Percentiles rank a stretch among this genome's conserved stretches.
Evolutionary conservation across 2,888 invertebrate species (phyloP).

Genomic region (Autographa gamma): DNA sequence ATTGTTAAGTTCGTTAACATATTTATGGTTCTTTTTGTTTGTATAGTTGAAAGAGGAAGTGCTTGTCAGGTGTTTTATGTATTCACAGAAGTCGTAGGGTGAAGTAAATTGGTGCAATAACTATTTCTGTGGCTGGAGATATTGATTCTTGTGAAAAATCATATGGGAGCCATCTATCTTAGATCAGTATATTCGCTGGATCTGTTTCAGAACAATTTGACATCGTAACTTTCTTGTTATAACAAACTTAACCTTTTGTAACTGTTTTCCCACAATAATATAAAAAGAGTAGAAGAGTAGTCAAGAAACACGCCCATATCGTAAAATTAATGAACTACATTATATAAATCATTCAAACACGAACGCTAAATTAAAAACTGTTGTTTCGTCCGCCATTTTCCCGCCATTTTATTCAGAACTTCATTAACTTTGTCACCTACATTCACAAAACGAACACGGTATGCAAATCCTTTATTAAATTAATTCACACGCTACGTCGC

Average conservation of each 20-base stretch:
- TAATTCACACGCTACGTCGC: slow-evolving; percentile 37
- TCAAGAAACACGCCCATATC: not conserved
- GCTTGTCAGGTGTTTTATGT: too few relatives aligned
- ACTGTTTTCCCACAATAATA: not conserved
- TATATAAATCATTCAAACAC: slow-evolving; percentile 19
- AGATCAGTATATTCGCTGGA: too few relatives aligned
- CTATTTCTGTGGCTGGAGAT: too few relatives aligned
- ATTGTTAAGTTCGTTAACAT: not conserved
- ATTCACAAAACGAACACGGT: slow-evolving; percentile 33
- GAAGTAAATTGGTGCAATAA: too few relatives aligned
- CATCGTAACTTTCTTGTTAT: not conserved
- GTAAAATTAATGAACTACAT: not conserved
- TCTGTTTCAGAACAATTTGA: too few relatives aligned
- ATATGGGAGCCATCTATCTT: too few relatives aligned
- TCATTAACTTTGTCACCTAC: slow-evolving; percentile 27
- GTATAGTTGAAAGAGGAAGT: too few relatives aligned
- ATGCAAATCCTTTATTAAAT: slow-evolving; percentile 50
- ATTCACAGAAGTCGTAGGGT: too few relatives aligned
- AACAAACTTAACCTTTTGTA: too few relatives aligned
- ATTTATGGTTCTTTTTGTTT: not conserved
- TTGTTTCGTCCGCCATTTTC: slow-evolving; percentile 36
- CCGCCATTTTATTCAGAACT: slow-evolving; percentile 31
- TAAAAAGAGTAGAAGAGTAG: too few relatives aligned
- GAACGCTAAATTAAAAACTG: slow-evolving; percentile 28
- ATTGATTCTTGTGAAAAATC: too few relatives aligned